These are phyloP conservation scores for Lumbricus terrestris DNA, from an alignment of 2,888 invertebrate species.

Conservation along the genomic window DNA sequence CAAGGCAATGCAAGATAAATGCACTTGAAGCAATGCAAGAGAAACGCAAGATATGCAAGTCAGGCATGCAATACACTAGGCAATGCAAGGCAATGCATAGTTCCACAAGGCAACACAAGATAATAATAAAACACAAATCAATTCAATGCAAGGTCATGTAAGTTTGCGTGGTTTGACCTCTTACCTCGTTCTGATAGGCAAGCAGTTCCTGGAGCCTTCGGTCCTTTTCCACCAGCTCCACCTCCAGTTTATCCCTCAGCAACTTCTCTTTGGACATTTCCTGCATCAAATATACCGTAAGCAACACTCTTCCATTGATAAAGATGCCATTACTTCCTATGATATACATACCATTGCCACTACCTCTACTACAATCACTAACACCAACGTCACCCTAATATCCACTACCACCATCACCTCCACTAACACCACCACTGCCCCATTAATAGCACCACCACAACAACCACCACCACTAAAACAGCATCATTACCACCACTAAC, in stretches of 20 bases:
- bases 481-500: too few species aligned
- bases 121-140: too few species aligned
- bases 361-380: background rate
- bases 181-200: constrained; percentile 52
- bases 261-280: constrained; percentile 51
- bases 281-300: constrained; percentile 41
- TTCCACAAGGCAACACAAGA: too few species aligned
- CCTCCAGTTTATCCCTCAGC: constrained; percentile 52
- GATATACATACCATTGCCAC: background rate
- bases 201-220: constrained; percentile 55
- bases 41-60: too few species aligned
- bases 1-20: background rate
- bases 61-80: too few species aligned
- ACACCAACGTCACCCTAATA: too few species aligned
- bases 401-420: background rate
- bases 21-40: background rate
- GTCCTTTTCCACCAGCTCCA: constrained; percentile 54
- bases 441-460: too few species aligned
- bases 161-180: background rate
- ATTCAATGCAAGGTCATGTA: background rate
- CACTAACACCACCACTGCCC: too few species aligned
- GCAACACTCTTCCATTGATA: background rate
- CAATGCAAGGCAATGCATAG: too few species aligned
- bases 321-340: background rate
- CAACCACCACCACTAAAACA: too few species aligned